phyloP scores from a whole-genome alignment of 2,113 vertebrate genomes.

The Crotalus horridus region DNA sequence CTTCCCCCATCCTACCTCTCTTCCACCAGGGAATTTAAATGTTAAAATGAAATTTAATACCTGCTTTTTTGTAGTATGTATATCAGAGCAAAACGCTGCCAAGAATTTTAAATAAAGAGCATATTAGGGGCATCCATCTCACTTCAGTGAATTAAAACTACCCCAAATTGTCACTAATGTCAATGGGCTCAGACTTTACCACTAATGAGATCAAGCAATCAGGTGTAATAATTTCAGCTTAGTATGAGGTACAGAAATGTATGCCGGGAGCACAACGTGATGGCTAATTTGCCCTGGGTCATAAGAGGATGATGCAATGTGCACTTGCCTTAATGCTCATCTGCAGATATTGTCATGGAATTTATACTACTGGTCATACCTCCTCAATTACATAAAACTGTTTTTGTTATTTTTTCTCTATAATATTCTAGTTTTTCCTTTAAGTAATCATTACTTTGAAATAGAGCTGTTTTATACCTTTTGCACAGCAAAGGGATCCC shows the following conservation, averaged over 20 bases:
- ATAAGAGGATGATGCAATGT: not conserved
- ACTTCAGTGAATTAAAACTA: not conserved
- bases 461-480: conserved; percentile 76
- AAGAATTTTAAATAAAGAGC: not conserved
- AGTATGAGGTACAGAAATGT: not conserved
- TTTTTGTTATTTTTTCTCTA: not conserved
- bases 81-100: not conserved
- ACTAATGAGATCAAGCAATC: not conserved
- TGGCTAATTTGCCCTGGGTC: not conserved
- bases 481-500: conserved; percentile 97
- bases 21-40: not conserved
- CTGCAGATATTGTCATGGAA: not conserved
- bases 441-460: not conserved
- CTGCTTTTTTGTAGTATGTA: not conserved
- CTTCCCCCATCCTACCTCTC: not conserved
- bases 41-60: not conserved
- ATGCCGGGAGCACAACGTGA: not conserved
- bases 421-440: not conserved
- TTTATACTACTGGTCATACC: not conserved
- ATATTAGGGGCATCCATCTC: not conserved
- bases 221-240: not conserved
- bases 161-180: not conserved
- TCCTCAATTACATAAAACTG: not conserved
- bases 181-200: not conserved
- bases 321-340: not conserved